Conservation (phyloP, 2,888 invertebrate species). For the Scaeva pyrastri region DNA sequence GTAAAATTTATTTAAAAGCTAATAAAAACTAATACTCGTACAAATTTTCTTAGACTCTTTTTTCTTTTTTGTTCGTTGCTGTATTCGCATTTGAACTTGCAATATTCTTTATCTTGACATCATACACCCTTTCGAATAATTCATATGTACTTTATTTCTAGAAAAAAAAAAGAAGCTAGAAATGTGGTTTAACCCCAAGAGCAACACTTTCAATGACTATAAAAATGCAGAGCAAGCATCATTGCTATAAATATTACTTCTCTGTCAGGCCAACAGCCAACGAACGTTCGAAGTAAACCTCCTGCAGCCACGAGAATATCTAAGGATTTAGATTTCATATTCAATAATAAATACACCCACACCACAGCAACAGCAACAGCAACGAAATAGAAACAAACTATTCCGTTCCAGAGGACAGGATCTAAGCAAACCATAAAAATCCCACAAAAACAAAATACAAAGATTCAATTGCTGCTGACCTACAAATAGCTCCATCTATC, state of each 20-base stretch:
- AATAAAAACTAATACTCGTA: conserved; percentile 7
- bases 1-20: not conserved
- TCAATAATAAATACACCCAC: conserved; percentile 52
- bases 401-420: not conserved
- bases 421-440: conserved; percentile 32
- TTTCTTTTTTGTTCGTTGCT: not conserved
- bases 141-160: not conserved
- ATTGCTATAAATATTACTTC: conserved; percentile 62
- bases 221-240: conserved; percentile 63
- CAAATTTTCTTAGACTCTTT: not conserved
- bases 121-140: conserved; percentile 21
- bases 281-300: conserved; percentile 39
- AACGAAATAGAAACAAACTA: not conserved
- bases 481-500: conserved; percentile 72
- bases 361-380: not conserved
- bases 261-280: not conserved
- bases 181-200: conserved; percentile 53
- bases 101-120: conserved; percentile 1
- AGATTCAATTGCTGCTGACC: conserved; percentile 71
- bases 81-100: not conserved
- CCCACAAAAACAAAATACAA: conserved; percentile 36
- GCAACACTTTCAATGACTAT: conserved; percentile 17
- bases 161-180: not conserved
- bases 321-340: conserved; percentile 66
- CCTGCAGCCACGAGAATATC: conserved; percentile 17